These are phyloP conservation scores for Meiosimyza platycephala DNA, from an alignment of 2,888 invertebrate species.

Conservation along the genomic window DNA sequence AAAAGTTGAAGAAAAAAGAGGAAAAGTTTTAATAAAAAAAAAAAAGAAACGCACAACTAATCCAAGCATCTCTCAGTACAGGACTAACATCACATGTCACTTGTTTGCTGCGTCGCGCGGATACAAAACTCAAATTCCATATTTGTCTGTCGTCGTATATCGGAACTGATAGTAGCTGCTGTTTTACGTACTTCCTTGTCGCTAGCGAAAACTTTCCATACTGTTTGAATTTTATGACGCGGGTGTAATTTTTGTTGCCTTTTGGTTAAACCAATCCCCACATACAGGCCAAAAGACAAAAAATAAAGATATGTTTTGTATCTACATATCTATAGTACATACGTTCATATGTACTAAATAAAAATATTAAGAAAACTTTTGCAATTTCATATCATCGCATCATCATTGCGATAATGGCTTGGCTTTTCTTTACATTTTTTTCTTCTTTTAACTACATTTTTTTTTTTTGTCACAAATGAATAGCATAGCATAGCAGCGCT, in stretches of 20 bases:
- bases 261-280: not conserved
- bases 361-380: slow-evolving; percentile 51
- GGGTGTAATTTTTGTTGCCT: slow-evolving; percentile 35
- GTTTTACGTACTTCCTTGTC: slow-evolving; percentile 15
- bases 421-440: slow-evolving; percentile 48
- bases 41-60: not conserved
- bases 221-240: slow-evolving; percentile 37
- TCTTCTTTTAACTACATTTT: not conserved
- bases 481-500: not conserved
- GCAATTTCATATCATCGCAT: slow-evolving; percentile 61
- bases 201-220: too few relatives aligned
- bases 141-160: too few relatives aligned
- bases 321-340: not conserved
- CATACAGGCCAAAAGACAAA: not conserved
- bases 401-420: slow-evolving; percentile 58
- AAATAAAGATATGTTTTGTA: too few relatives aligned
- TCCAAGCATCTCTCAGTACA: too few relatives aligned
- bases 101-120: too few relatives aligned
- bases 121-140: too few relatives aligned
- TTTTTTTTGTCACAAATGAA: not conserved
- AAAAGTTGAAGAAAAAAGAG: too few relatives aligned
- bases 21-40: not conserved
- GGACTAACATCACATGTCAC: too few relatives aligned
- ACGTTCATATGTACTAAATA: slow-evolving; percentile 12
- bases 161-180: not conserved